A percentile compares a stretch with the other conserved stretches of the same genome.
Evolutionary conservation across 2,113 vertebrate species (phyloP).

Genomic region (Pyrgilauda ruficollis): DNA sequence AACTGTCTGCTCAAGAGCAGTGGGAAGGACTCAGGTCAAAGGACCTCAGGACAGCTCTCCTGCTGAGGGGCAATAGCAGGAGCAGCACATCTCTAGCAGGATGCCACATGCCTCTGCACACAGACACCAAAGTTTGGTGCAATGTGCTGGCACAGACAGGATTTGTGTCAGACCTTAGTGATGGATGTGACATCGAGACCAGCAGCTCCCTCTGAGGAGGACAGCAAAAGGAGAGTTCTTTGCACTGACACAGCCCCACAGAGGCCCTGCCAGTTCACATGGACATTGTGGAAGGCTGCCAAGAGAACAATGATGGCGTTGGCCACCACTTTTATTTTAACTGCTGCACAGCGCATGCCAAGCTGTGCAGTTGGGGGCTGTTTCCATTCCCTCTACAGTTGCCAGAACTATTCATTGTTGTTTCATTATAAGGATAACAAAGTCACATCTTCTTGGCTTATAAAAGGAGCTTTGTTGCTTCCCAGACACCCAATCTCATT

Average conservation of each 20-base stretch:
- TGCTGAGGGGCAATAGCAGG: neutral
- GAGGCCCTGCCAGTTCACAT: rapidly evolving
- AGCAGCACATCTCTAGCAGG: neutral
- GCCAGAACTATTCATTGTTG: neutral
- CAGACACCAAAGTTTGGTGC: neutral
- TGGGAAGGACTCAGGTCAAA: neutral
- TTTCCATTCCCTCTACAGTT: neutral
- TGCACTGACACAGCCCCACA: neutral
- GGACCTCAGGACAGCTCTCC: neutral
- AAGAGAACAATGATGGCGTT: neutral
- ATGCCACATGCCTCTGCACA: neutral
- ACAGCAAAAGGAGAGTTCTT: neutral
- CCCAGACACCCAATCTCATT: neutral
- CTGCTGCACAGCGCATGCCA: neutral
- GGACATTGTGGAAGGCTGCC: neutral
- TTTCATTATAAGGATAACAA: neutral
- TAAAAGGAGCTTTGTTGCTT: neutral
- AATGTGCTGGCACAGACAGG: neutral
- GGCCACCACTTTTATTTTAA: neutral
- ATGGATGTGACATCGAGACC: rapidly evolving
- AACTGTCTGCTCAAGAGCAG: neutral
- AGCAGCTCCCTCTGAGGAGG: neutral
- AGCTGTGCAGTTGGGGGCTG: neutral
- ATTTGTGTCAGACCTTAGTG: neutral
- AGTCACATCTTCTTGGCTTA: neutral